Evolutionary conservation across 2,888 invertebrate genomes (phyloP).

Genomic region (Acronicta psi): DNA sequence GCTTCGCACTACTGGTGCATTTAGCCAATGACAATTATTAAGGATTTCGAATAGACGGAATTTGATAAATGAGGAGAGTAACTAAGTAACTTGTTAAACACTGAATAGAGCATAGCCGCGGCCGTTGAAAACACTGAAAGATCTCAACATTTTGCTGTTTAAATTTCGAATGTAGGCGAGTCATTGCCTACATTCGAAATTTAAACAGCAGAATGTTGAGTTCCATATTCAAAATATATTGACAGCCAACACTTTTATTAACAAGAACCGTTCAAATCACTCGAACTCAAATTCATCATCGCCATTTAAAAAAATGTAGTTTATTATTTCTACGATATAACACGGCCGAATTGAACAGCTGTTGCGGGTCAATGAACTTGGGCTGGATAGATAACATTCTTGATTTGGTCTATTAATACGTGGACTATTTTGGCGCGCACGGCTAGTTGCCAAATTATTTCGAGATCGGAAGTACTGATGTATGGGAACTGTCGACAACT

Average conservation of each 20-base stretch:
- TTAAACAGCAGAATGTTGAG: not conserved
- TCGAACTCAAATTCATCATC: constrained; percentile 4
- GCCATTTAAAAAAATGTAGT: constrained; percentile 18
- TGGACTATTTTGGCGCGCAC: constrained; percentile 67
- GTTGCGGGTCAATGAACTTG: constrained; percentile 75
- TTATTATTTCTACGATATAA: constrained; percentile 34
- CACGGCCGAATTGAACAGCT: constrained; percentile 51
- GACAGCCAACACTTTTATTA: not conserved
- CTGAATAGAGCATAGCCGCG: not conserved
- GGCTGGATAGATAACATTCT: constrained; percentile 71
- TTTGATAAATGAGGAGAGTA: too few species aligned
- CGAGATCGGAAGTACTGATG: constrained; percentile 74
- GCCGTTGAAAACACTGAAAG: not conserved
- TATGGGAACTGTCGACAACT: constrained; percentile 39
- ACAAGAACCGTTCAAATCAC: constrained; percentile 5
- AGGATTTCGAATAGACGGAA: too few species aligned
- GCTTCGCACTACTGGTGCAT: too few species aligned
- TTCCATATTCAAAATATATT: constrained; percentile 2
- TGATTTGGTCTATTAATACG: constrained; percentile 74
- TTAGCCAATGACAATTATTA: too few species aligned
- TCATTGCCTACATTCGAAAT: not conserved
- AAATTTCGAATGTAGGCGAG: not conserved
- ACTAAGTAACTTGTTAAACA: too few species aligned
- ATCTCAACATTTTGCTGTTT: constrained; percentile 2
- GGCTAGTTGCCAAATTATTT: constrained; percentile 79